Conservation (phyloP, 2,113 vertebrate genomes). For the Himantopus leucocephalus region DNA sequence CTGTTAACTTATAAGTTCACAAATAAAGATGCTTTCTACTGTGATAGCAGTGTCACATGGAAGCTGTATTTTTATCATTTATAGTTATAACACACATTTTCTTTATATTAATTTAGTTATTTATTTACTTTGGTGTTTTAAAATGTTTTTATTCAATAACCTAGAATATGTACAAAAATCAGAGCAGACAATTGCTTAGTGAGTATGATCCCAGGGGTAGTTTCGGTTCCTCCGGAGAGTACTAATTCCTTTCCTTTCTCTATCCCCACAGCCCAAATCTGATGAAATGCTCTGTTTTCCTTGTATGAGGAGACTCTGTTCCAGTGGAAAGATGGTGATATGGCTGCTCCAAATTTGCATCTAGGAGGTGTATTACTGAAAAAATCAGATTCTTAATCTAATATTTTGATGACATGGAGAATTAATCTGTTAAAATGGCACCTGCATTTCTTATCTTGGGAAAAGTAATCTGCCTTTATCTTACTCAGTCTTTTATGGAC, state of each 20-base stretch:
- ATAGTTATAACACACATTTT: background rate
- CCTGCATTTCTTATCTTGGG: background rate
- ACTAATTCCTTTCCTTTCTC: background rate
- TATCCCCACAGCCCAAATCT: background rate
- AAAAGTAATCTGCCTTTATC: background rate
- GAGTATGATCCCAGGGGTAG: background rate
- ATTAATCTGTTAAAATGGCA: background rate
- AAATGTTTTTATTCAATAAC: background rate
- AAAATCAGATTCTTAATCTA: background rate
- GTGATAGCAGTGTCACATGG: background rate
- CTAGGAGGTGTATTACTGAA: background rate
- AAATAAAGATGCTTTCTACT: background rate
- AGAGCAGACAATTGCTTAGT: background rate
- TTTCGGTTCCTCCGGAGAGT: background rate
- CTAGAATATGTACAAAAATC: background rate
- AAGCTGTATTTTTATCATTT: background rate
- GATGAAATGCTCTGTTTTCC: background rate
- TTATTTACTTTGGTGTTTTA: background rate
- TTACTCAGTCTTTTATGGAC: background rate
- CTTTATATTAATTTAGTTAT: background rate
- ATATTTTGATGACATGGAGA: background rate
- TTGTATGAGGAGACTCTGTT: background rate
- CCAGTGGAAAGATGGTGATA: background rate
- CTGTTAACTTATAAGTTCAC: background rate
- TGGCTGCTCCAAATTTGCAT: background rate